These are phyloP conservation scores for Melipona quadrifasciata DNA, from an alignment of 1,140 invertebrate genomes.

Conservation along the genomic window DNA sequence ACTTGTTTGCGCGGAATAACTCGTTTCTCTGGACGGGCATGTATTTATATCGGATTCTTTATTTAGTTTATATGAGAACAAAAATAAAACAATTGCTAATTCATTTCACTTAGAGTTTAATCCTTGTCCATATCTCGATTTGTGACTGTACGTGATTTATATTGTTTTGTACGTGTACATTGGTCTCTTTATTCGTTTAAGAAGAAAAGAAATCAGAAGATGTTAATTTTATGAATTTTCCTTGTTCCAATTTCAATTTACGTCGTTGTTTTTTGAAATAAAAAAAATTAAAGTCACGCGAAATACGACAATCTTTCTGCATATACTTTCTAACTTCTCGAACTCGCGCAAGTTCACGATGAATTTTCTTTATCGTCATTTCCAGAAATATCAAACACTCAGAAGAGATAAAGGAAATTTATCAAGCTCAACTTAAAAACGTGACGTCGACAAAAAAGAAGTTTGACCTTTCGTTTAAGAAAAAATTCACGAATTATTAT, in stretches of 20 bases:
- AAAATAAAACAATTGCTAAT: no score
- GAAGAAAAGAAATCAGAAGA: no score
- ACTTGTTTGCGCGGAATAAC: not conserved
- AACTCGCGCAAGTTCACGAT: not conserved
- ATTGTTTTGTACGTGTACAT: not conserved
- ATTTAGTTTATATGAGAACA: no score
- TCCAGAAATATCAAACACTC: not conserved
- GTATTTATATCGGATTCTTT: no score
- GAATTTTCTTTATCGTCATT: not conserved
- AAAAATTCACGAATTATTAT: not conserved
- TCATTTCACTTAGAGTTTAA: no score
- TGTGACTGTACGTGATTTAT: no score
- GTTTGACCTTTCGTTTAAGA: not conserved
- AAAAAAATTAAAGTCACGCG: not conserved
- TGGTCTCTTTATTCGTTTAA: no score
- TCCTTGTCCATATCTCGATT: no score
- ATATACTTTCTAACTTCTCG: not conserved
- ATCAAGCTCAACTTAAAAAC: not conserved
- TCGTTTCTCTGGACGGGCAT: not conserved
- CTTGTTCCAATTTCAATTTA: not conserved
- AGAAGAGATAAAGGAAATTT: not conserved
- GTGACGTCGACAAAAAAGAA: not conserved
- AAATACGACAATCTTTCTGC: not conserved
- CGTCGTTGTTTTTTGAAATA: not conserved
- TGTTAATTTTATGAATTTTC: not conserved